Evolutionary conservation across 2,113 vertebrate genomes (phyloP), one percentile per base, ranked within the genome.

Genomic region (Phylloscopus trochiloides): DNA sequence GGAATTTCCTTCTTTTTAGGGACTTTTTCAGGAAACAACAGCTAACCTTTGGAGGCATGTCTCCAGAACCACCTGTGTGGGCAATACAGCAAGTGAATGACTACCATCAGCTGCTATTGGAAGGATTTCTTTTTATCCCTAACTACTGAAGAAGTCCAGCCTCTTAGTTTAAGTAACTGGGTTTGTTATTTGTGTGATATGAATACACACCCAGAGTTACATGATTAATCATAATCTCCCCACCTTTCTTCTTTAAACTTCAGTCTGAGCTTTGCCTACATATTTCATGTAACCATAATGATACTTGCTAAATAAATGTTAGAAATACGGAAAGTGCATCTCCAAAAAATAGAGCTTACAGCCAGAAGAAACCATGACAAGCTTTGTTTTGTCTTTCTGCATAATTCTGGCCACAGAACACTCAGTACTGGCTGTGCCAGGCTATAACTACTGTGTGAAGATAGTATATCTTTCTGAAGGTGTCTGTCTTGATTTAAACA

Each of bases 401-500:
- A 19, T 74, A 81, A 74, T 83, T 93, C 34, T 93, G 73, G 76
- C 51, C 32, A 50, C 13, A 50, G 54, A 94, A 62, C 0, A 1
- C 34, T 90, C 54, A 52, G 40, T 62, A 31, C 12, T 86, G 67
- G 16, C 81, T 83, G 24, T 92, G 85, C 59, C 90, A 96, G 80
- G 58, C 75, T 63, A 4, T 90, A 94, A 86, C 67, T 90, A 59
- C 68, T 83, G 19, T 71, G 43, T 57, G 45, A 81, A 86, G 80
- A 68, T 72, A 91, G 61, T 84, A 65, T 72, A 75, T 94, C 89
- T 87, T 91, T 89, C 88, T 87, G 62, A 76, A 94, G 73, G 36
- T 57, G 29, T 68, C 77, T 65, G 52, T 85, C 78, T 93, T 94
- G 93, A 96, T 95, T 95, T 95, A 94, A 92, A 90, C 36, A 85